Evolutionary conservation across 2,888 invertebrate species (phyloP), one percentile per base, ranked within the genome.

Genomic region (Oscheius sp.): DNA sequence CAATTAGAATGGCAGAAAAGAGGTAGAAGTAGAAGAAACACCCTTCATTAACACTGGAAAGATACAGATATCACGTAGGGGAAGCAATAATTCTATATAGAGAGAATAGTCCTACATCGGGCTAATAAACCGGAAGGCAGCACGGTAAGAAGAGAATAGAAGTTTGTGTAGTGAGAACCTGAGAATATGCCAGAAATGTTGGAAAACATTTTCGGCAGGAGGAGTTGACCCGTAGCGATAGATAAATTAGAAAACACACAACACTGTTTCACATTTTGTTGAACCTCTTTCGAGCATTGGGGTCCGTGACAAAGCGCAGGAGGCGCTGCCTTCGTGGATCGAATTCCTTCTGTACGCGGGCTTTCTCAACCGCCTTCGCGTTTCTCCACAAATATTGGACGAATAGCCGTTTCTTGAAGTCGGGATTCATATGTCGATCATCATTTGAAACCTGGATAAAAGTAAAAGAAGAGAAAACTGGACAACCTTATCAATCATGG

Each of bases 321-420:
- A 86, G 73, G 8, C 84, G 77, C 65, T 86, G 86, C 52, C 84
- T 33, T 48, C 84, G 65, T 31, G 86, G 86, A 66, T 86, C 84
- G 71, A 86, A 86, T 63, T 86, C 86, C 52, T 80, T 79, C 71
- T 84, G 84, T 4, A 86, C 86, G 6, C 85, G 73, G 31, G 79
- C 81, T 75, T 86, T 87, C 65, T 86, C 86, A 20, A 76, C 75
- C 0, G 85, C 76, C 70, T 86, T 86, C 42, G 86, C 84, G 67
- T 86, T 85, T 34, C 86, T 72, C 86, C 86, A 86, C 8, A 86
- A 70, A 61, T 87, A 86, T 68, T 86, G 86, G 31, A 86, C 85
- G 57, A 86, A 86, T 8, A 86, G 73, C 12, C 86, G 77, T 58
- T 81, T 82, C 61, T 83, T 81, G 71, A 86, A 86, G 23, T 76